Conservation (phyloP, 2,113 vertebrate species). For the Orycteropus afer region DNA sequence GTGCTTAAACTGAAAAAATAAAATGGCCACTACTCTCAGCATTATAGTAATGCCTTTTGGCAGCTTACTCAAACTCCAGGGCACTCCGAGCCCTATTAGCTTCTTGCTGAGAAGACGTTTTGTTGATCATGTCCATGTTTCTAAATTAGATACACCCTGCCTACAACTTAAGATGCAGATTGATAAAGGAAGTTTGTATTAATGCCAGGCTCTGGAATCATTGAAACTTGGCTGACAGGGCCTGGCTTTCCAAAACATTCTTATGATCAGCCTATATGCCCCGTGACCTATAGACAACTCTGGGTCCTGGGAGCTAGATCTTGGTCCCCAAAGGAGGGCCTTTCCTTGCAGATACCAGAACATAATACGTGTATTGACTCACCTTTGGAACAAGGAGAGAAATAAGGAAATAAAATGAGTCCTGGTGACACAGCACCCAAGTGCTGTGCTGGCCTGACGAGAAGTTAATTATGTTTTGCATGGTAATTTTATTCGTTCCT, state of each 20-base stretch:
- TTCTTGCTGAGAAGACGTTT: background rate
- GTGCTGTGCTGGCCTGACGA: too few species aligned
- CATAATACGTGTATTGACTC: background rate
- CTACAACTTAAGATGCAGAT: background rate
- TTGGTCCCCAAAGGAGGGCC: background rate
- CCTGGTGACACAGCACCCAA: background rate
- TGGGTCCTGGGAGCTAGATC: background rate
- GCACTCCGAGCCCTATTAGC: background rate
- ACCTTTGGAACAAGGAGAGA: background rate
- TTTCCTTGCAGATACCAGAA: background rate
- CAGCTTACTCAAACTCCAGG: background rate
- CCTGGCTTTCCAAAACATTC: background rate
- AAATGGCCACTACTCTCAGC: fast-evolving
- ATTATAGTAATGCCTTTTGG: background rate
- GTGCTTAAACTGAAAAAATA: background rate
- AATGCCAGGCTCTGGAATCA: background rate
- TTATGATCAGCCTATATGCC: background rate
- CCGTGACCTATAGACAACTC: background rate
- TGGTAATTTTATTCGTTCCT: background rate
- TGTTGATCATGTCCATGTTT: background rate
- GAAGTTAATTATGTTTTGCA: background rate
- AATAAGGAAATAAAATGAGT: background rate
- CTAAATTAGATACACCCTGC: background rate
- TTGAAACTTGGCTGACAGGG: background rate
- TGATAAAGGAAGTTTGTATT: background rate